Conservation (phyloP, 2,797 vertebrate species). For the Hephaestus fuliginosus region DNA sequence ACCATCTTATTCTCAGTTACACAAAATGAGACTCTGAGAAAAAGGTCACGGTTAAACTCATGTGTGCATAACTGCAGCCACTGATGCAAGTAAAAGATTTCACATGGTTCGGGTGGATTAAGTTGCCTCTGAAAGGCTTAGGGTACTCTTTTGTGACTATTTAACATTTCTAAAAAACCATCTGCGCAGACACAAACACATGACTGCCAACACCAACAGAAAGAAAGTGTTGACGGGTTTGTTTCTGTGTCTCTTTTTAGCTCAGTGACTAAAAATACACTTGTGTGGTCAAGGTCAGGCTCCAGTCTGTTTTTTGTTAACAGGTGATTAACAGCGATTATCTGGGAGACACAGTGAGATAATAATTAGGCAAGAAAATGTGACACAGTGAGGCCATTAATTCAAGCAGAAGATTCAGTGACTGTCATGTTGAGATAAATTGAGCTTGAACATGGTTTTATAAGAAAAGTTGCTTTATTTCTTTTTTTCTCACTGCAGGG, state of each 20-base stretch:
- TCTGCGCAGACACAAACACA: neutral
- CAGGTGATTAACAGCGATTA: slow-evolving; percentile 14
- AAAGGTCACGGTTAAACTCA: neutral
- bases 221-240: neutral
- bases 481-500: neutral
- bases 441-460: slow-evolving; percentile 1
- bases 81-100: neutral
- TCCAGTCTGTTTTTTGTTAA: slow-evolving; percentile 6
- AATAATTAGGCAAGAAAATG: slow-evolving; percentile 26
- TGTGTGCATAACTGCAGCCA: neutral
- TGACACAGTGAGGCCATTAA: slow-evolving; percentile 24
- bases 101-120: neutral
- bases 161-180: neutral
- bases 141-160: too few relatives aligned
- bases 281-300: neutral
- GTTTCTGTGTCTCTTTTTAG: neutral
- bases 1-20: neutral
- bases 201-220: neutral
- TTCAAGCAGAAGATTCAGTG: slow-evolving; percentile 16
- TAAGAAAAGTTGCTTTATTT: neutral
- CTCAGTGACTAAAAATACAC: neutral
- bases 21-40: neutral
- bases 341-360: neutral
- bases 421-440: slow-evolving; percentile 26
- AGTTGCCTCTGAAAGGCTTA: neutral